These are phyloP conservation scores for Parambassis ranga DNA, from an alignment of 2,797 vertebrate genomes.

Conservation along the genomic window DNA sequence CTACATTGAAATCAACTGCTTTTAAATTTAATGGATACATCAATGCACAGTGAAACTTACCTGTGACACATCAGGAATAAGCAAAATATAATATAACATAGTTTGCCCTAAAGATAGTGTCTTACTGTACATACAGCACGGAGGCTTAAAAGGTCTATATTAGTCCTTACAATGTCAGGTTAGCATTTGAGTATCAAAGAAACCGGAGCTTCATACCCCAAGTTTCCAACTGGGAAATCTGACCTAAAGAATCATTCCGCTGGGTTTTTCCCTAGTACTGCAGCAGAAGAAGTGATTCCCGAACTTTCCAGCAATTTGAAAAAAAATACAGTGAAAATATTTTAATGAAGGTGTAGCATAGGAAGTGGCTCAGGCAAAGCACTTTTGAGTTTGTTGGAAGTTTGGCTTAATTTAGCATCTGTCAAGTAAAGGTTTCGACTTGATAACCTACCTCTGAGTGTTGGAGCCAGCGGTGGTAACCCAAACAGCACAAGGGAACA, in stretches of 20 bases:
- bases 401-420: constrained; percentile 38
- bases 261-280: constrained; percentile 31
- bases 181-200: constrained; percentile 8
- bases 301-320: constrained; percentile 32
- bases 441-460: constrained; percentile 28
- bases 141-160: not conserved
- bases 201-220: constrained; percentile 24
- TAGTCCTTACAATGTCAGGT: not conserved
- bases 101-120: no score
- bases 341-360: constrained; percentile 11
- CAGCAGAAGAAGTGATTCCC: constrained; percentile 30
- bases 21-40: no score
- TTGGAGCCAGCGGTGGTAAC: constrained; percentile 11
- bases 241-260: constrained; percentile 18
- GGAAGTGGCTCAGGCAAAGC: constrained; percentile 27
- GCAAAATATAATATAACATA: no score
- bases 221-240: constrained; percentile 47
- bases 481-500: constrained; percentile 15
- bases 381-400: constrained; percentile 25
- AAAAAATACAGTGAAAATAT: constrained; percentile 10
- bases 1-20: no score
- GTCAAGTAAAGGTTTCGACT: constrained; percentile 16
- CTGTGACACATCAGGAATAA: no score
- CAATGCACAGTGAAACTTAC: no score
- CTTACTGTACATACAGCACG: no score